Evolutionary conservation across 2,113 vertebrate species (phyloP).

Genomic region (Motacilla tschutschensis): DNA sequence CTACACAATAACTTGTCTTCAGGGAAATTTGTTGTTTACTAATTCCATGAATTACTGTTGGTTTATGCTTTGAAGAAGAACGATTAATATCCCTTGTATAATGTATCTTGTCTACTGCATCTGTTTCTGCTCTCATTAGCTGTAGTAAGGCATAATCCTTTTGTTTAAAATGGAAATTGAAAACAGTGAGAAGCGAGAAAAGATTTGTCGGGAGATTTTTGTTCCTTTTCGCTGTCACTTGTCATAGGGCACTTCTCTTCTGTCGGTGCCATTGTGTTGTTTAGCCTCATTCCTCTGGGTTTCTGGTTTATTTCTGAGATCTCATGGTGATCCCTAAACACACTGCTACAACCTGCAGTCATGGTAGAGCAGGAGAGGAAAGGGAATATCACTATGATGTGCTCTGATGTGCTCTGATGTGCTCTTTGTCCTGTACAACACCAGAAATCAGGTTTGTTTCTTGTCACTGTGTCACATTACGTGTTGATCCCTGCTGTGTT

Average conservation of each 20-base stretch:
- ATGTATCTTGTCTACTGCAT: conserved; percentile 32
- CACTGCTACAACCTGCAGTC: neutral
- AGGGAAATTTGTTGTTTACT: conserved; percentile 33
- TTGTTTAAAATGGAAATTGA: conserved; percentile 30
- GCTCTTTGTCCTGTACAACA: neutral
- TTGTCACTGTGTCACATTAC: neutral
- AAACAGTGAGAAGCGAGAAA: conserved; percentile 1
- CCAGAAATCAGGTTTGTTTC: neutral
- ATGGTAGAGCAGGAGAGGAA: neutral
- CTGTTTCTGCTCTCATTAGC: conserved; percentile 35
- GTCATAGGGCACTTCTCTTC: neutral
- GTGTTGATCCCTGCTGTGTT: neutral
- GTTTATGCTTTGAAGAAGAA: conserved; percentile 31
- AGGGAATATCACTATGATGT: neutral
- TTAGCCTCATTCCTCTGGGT: neutral
- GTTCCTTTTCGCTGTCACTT: neutral
- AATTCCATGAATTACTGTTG: conserved; percentile 35
- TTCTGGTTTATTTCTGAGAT: neutral
- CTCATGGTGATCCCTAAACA: neutral
- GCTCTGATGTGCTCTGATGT: neutral
- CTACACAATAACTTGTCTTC: conserved; percentile 9
- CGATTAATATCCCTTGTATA: conserved; percentile 27
- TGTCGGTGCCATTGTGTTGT: accelerated
- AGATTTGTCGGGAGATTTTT: neutral
- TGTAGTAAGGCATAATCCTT: neutral